Evolutionary conservation across 64 coral and sea anemone genomes (phyloP), one percentile per base, ranked within the genome.

Genomic region (Dendronephthya gigantea): DNA sequence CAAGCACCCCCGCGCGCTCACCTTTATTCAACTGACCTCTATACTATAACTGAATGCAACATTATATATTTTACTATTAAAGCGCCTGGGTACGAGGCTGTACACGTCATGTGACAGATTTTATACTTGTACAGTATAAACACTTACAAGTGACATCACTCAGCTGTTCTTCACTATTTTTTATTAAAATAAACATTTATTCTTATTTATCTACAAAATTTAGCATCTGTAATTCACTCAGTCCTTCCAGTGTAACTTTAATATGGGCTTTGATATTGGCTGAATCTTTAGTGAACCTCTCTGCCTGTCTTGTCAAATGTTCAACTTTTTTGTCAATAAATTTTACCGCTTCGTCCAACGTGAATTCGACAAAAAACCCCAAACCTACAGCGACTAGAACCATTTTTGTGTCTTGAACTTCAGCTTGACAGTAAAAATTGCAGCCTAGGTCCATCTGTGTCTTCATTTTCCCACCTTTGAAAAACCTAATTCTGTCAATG

Each of bases 291-390:
- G 89, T 87, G 19, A 98, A 85, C 89, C 87, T 83, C 56, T 91
- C 84, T 74, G 83, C 85, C 38, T 90, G 82, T 23, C 29, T 74
- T 15, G 87, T 91, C 85, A 98, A 72, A 59, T 93, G 84, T 31
- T 82, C 48, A 51, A 87, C 89, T 70, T 98, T 98, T 79, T 93
- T 98, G 83, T 91, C 87, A 48, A 98, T 90, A 70, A 98, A 98
- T 38, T 51, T 38, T 7, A 93, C 74, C 15, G 95, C 95, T 68
- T 98, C 95, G 41, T 93, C 89, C 69, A 98, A 90, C 22, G 92
- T 98, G 32, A 98, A 93, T 35, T 98, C 91, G 32, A 98, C 92
- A 87, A 70, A 98, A 85, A 98, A 98, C 70, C 95, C 95, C 86
- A 85, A 93, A 49, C 95, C 95, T 30, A 98, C 95, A 31, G 87